Conservation (phyloP, 2,113 vertebrate species). For the Engystomops pustulosus region DNA sequence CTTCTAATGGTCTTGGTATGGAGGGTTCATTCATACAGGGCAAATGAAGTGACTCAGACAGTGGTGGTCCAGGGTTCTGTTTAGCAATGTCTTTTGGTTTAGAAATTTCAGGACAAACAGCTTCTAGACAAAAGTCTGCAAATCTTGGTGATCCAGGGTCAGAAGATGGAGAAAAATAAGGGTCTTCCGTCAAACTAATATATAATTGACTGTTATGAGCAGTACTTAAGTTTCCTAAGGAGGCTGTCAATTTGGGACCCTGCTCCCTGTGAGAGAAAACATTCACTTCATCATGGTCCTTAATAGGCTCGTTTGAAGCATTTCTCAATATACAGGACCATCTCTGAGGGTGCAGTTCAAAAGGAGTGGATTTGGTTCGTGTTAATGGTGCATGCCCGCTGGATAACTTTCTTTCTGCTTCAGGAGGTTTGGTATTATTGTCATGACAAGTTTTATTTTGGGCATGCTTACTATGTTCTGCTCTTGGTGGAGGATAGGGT, state of each 20-base stretch:
- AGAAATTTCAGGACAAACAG: slow-evolving; percentile 4
- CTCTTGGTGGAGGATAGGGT: slow-evolving; percentile 11
- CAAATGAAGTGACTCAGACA: neutral
- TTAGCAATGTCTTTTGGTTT: neutral
- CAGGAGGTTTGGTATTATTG: slow-evolving; percentile 34
- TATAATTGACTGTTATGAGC: slow-evolving; percentile 8
- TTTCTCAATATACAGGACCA: slow-evolving; percentile 29
- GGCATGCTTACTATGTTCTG: slow-evolving; percentile 45
- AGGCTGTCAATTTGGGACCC: neutral
- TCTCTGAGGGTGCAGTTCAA: slow-evolving; percentile 61
- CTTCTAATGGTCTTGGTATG: neutral
- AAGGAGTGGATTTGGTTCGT: slow-evolving; percentile 70
- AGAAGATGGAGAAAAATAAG: slow-evolving; percentile 72
- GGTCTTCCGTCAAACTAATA: slow-evolving; percentile 71
- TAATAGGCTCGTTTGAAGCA: neutral
- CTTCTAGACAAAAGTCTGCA: slow-evolving; percentile 49
- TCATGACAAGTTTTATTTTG: slow-evolving; percentile 62
- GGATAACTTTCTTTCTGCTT: neutral
- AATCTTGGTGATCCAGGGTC: slow-evolving; percentile 53
- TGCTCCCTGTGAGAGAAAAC: neutral
- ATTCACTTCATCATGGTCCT: neutral
- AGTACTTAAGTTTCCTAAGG: neutral
- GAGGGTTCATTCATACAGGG: neutral
- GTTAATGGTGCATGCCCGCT: slow-evolving; percentile 61
- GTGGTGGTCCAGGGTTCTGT: neutral